A percentile compares a stretch with the other conserved stretches of the same genome.
Conservation (phyloP, 2,113 vertebrate species). For the Theristicus caerulescens region DNA sequence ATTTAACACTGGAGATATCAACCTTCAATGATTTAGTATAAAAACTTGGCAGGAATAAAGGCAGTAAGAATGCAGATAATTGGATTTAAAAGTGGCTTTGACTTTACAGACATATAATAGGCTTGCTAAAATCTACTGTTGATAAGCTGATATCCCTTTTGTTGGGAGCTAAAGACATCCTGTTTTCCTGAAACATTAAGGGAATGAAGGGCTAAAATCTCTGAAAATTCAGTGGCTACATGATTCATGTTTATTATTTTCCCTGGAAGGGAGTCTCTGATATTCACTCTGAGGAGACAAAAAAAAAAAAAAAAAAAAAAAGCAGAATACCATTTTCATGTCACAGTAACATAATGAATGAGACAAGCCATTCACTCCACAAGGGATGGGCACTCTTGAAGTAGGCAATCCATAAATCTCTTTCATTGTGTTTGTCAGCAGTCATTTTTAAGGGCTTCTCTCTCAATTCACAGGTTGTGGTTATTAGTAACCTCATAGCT, state of each 20-base stretch:
- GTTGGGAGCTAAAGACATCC: constrained; percentile 30
- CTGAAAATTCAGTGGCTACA: neutral
- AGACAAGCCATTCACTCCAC: neutral
- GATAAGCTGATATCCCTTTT: constrained; percentile 34
- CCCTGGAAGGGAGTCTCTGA: neutral
- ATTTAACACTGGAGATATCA: constrained; percentile 35
- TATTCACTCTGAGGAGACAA: neutral
- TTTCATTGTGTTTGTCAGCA: constrained; percentile 23
- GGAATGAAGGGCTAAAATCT: constrained; percentile 12
- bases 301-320: neutral
- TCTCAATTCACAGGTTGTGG: constrained; percentile 20
- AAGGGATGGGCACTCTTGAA: neutral
- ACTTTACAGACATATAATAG: constrained; percentile 12
- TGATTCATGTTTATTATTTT: constrained; percentile 45
- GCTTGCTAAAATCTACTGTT: neutral
- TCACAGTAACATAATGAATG: constrained; percentile 23
- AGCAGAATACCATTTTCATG: neutral
- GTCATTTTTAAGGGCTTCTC: constrained; percentile 39
- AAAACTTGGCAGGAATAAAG: constrained; percentile 56
- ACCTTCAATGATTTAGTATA: constrained; percentile 45
- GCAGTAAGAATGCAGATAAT: constrained; percentile 56
- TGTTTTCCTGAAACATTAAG: constrained; percentile 35
- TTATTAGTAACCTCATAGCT: constrained; percentile 23
- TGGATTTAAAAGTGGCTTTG: constrained; percentile 55
- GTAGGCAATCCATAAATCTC: constrained; percentile 1